Percentiles rank a stretch among this genome's conserved stretches.
Conservation (phyloP, 2,797 vertebrate species). For the Xiphophorus birchmanni region DNA sequence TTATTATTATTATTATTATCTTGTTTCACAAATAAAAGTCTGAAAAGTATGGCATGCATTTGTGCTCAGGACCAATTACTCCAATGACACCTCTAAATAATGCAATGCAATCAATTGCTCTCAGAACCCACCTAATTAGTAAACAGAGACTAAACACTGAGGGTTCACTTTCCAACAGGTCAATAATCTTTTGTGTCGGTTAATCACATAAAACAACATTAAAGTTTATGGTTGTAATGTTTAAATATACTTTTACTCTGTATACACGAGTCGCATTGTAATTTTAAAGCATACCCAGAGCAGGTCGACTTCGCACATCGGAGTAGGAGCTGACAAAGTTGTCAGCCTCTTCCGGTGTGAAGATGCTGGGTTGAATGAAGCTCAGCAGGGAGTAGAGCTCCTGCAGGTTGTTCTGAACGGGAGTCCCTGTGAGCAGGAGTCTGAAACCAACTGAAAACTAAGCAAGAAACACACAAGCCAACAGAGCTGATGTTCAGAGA, state of each 20-base stretch:
- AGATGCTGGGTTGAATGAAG: constrained; percentile 88
- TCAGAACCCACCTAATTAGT: not conserved
- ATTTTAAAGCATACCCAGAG: constrained; percentile 74
- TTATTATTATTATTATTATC: too few species aligned
- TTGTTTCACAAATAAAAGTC: not conserved
- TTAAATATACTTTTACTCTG: not conserved
- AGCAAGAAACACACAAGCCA: constrained; percentile 2
- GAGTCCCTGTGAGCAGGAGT: constrained; percentile 92
- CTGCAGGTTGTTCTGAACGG: constrained; percentile 92
- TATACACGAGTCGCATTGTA: not conserved
- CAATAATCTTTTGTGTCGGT: not conserved
- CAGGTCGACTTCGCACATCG: constrained; percentile 75
- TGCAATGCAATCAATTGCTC: not conserved
- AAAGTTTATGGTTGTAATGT: not conserved
- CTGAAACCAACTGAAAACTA: constrained; percentile 88
- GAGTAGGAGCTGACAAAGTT: constrained; percentile 83
- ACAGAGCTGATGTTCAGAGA: not conserved
- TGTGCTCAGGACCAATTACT: not conserved
- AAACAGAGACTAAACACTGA: not conserved
- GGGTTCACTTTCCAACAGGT: not conserved
- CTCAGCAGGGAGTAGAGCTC: constrained; percentile 92
- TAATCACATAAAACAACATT: not conserved
- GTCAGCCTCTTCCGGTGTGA: constrained; percentile 76
- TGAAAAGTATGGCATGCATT: not conserved
- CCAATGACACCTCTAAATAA: not conserved